These are phyloP conservation scores for Telenomus remus DNA, from an alignment of 1,140 invertebrate species.

Conservation along the genomic window DNA sequence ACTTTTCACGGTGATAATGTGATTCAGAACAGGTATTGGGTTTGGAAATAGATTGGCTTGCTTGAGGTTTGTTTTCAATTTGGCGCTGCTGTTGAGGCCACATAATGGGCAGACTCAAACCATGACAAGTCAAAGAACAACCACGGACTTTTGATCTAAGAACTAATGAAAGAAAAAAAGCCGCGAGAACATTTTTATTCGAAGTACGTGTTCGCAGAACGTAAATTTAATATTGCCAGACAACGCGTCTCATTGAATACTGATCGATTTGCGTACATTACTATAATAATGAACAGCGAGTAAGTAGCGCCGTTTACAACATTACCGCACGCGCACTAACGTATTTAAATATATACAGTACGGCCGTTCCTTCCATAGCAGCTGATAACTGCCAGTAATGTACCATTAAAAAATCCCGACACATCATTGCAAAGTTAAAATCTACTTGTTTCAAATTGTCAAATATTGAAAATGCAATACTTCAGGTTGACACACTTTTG, in stretches of 20 bases:
- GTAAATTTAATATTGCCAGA: conserved; percentile 47
- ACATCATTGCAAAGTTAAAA: conserved; percentile 49
- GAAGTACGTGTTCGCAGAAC: conserved; percentile 27
- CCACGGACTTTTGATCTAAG: background rate
- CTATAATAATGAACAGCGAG: conserved; percentile 44
- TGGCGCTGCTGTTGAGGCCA: too few relatives aligned
- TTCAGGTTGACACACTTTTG: too few relatives aligned
- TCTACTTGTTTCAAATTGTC: conserved; percentile 43
- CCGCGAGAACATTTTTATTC: conserved; percentile 44
- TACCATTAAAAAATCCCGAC: conserved; percentile 54
- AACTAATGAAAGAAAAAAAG: conserved; percentile 25
- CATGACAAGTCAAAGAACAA: too few relatives aligned
- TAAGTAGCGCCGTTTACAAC: conserved; percentile 54
- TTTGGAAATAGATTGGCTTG: conserved; percentile 39
- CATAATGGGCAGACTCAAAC: too few relatives aligned
- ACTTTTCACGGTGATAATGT: conserved; percentile 48
- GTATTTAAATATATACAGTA: conserved; percentile 54
- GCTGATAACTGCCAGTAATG: conserved; percentile 60
- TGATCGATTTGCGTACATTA: conserved; percentile 56
- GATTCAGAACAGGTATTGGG: conserved; percentile 43
- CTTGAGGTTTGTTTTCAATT: conserved; percentile 28
- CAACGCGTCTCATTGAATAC: conserved; percentile 40
- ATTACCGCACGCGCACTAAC: conserved; percentile 53
- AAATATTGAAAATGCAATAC: conserved; percentile 32
- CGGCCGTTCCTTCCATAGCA: conserved; percentile 59